These are phyloP conservation scores for Coleophora deauratella DNA, from an alignment of 2,888 invertebrate species.

Conservation along the genomic window DNA sequence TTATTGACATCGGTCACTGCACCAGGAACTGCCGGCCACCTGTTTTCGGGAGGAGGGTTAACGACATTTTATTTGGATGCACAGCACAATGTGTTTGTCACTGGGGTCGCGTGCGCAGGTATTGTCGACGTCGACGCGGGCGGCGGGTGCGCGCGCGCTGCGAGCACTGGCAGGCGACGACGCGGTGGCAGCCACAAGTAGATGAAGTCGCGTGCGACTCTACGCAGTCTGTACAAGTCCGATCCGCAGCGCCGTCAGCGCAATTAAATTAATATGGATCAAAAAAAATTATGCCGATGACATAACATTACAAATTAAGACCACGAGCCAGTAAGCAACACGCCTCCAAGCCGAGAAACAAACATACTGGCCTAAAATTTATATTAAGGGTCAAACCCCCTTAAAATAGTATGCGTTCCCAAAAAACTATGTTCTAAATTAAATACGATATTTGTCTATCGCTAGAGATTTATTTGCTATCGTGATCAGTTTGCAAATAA, in stretches of 20 bases:
- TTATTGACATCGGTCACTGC: slow-evolving; percentile 43
- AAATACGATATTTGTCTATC: no score
- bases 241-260: slow-evolving; percentile 4
- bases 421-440: no score
- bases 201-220: slow-evolving; percentile 15
- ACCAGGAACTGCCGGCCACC: slow-evolving; percentile 28
- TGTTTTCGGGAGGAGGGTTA: slow-evolving; percentile 27
- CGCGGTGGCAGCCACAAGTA: slow-evolving; percentile 18
- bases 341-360: no score
- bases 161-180: slow-evolving; percentile 21
- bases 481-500: no score
- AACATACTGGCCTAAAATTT: no score
- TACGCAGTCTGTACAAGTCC: slow-evolving; percentile 3
- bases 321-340: no score
- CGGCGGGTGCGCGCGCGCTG: slow-evolving; percentile 29
- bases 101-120: slow-evolving; percentile 14
- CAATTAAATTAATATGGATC: slow-evolving; percentile 12
- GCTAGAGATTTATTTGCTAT: no score
- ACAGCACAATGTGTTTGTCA: slow-evolving; percentile 14
- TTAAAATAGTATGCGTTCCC: no score
- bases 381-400: no score
- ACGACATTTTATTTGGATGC: slow-evolving; percentile 33
- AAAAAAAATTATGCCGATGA: no score
- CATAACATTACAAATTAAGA: no score
- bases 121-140: slow-evolving; percentile 21